Base-by-base conservation (phyloP, 2,113 vertebrate genomes). In the Epinephelus cyanopodus region DNA sequence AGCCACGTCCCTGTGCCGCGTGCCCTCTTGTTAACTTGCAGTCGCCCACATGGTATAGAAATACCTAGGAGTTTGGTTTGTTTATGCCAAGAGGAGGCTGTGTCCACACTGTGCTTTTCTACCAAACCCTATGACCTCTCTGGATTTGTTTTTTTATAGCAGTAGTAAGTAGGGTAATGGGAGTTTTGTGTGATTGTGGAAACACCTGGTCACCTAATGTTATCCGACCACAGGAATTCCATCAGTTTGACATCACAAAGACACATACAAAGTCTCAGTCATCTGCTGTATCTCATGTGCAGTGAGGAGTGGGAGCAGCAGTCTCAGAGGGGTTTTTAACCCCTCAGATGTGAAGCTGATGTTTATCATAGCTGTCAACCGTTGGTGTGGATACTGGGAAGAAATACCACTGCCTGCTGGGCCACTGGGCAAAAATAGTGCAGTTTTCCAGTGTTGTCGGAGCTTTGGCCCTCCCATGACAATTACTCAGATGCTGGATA, bases 131-230 rank as follows among this genome's bases (percentile, higher is more conserved):
- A 23, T 81, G 84, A 82, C 82, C 76, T 75, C 60, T 68, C 39
- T 62, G 60, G 19, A 4, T 52, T 33, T 79, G 75, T 91, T 88
- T 89, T 88, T 90, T 88, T 90, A 62, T 37, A 48, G 77, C 33
- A 66, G 63, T 33, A 19, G 67, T 71, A 78, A 45, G 78, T 37
- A 29, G 37, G 74, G 54, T 80, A 81, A 79, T 79, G 47, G 0
- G 0, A 74, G 47, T 71, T 74, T 57, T 76, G 23, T 53, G 70
- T 47, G 65, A 81, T 45, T 61, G 72, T 87, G 88, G 89, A 91
- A 93, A 93, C 91, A 92, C 88, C 90, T 88, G 91, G 86, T 50
- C 83, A 67, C 86, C 83, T 87, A 74, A 88, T 89, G 91, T 82
- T 79, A 63, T 77, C 70, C 45, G 0, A 69, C 73, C 68, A 0